These are phyloP conservation scores for Masticophis lateralis DNA, from an alignment of 2,797 vertebrate species.

Conservation along the genomic window DNA sequence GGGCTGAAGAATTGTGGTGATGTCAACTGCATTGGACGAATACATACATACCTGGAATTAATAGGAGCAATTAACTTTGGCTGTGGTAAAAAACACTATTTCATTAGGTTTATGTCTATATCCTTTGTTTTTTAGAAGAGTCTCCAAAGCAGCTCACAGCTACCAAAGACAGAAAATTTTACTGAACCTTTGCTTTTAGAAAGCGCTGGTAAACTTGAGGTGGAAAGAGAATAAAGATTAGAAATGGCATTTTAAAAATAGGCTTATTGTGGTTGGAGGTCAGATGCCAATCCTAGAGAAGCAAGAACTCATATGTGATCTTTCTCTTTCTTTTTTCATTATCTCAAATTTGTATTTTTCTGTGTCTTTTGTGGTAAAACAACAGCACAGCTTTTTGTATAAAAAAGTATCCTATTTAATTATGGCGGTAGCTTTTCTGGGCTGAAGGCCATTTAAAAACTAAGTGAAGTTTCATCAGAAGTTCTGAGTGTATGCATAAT, in stretches of 20 bases:
- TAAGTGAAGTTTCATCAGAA: not conserved
- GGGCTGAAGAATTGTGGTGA: conserved; percentile 98
- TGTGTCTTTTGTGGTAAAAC: not conserved
- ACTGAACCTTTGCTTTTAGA: not conserved
- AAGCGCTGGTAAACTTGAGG: not conserved
- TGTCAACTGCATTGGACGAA: conserved; percentile 96
- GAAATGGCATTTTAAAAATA: not conserved
- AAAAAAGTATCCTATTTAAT: not conserved
- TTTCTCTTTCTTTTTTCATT: not conserved
- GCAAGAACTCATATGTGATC: not conserved
- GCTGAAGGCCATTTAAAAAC: not conserved
- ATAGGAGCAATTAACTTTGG: conserved; percentile 96
- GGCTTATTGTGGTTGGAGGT: not conserved
- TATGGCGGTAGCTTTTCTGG: not conserved
- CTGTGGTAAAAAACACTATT: conserved; percentile 80
- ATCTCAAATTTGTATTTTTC: not conserved
- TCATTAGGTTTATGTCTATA: not conserved
- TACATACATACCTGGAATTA: conserved; percentile 96
- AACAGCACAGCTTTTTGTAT: not conserved
- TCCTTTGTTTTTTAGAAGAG: not conserved
- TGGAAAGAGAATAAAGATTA: not conserved
- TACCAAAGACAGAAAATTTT: not conserved
- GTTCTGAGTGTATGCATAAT: not conserved
- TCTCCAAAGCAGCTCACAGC: not conserved
- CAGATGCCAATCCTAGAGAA: not conserved